These are phyloP conservation scores for Hydropsyche betteni DNA, from an alignment of 2,888 invertebrate genomes.

Conservation along the genomic window DNA sequence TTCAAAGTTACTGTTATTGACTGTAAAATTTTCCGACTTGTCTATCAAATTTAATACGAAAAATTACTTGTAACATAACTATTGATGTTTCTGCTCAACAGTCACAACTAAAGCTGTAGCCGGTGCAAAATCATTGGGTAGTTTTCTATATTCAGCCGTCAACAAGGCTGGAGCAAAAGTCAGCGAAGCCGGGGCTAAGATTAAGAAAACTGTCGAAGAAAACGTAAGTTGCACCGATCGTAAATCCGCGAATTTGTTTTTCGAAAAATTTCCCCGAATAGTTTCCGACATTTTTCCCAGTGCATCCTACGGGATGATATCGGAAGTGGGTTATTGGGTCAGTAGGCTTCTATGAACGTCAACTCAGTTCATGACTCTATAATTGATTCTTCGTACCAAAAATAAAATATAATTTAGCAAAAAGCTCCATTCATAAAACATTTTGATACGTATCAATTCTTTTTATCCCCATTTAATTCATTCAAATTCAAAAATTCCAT, in stretches of 20 bases:
- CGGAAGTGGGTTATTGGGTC: constrained; percentile 28
- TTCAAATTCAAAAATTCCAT: too few relatives aligned
- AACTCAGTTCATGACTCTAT: not conserved
- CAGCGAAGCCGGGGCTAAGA: constrained; percentile 88
- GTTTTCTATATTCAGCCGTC: constrained; percentile 93
- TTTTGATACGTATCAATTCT: too few relatives aligned
- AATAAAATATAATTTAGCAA: too few relatives aligned
- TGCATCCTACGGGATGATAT: constrained; percentile 41
- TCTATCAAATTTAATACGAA: not conserved
- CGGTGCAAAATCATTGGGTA: constrained; percentile 90
- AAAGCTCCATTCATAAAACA: too few relatives aligned
- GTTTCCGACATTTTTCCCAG: constrained; percentile 41
- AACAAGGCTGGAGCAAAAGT: constrained; percentile 95
- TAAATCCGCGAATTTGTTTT: too few relatives aligned
- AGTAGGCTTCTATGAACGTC: constrained; percentile 9
- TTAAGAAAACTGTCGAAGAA: constrained; percentile 96
- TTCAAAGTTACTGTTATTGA: not conserved
- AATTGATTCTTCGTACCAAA: not conserved
- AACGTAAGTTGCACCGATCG: constrained; percentile 74
- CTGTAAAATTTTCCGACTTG: constrained; percentile 52
- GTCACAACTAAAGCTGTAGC: constrained; percentile 90
- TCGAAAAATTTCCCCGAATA: constrained; percentile 17
- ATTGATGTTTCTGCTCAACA: constrained; percentile 55
- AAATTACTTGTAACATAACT: not conserved
- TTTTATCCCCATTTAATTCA: too few relatives aligned